Base-by-base conservation (phyloP, 2,113 vertebrate genomes). In the Danionella cerebrum region DNA sequence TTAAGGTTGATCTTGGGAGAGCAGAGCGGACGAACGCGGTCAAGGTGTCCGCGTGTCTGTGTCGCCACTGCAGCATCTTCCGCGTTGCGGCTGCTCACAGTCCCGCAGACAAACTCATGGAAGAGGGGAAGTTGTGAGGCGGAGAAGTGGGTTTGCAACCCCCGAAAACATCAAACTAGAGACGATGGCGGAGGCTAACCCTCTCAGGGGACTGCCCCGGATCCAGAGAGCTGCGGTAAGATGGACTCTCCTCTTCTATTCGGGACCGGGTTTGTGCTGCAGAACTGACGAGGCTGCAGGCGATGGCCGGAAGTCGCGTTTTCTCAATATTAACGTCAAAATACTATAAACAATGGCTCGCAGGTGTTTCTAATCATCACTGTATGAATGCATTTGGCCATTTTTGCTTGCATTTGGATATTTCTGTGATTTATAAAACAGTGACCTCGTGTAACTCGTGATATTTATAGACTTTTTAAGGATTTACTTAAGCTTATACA, bases 151-250 rank as follows among this genome's bases (percentile, higher is more conserved):
- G 60, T 69, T 52, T 64, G 35, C 16, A 67, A 45, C 39, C 35
- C 48, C 31, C 41, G 21, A 51, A 65, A 66, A 16, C 18, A 9
- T 62, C 77, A 83, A 76, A 83, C 64, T 78, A 82, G 73, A 79
- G 79, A 69, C 62, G 66, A 95, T 95, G 93, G 92, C 93, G 69
- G 92, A 94, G 77, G 90, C 89, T 71, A 88, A 83, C 77, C 86
- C 87, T 71, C 85, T 83, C 35, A 82, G 91, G 86, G 88, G 89
- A 70, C 89, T 87, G 82, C 89, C 89, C 85, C 88, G 90, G 76
- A 86, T 89, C 77, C 88, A 87, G 80, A 88, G 92, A 80, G 86
- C 88, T 87, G 90, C 94, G 93, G 94, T 98, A 93, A 95, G 92
- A 73, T 77, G 69, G 13, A 63, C 42, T 36, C 27, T 39, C 41